phyloP scores from a whole-genome alignment of 2,888 invertebrate genomes.

The Anagyrus pseudococci region DNA sequence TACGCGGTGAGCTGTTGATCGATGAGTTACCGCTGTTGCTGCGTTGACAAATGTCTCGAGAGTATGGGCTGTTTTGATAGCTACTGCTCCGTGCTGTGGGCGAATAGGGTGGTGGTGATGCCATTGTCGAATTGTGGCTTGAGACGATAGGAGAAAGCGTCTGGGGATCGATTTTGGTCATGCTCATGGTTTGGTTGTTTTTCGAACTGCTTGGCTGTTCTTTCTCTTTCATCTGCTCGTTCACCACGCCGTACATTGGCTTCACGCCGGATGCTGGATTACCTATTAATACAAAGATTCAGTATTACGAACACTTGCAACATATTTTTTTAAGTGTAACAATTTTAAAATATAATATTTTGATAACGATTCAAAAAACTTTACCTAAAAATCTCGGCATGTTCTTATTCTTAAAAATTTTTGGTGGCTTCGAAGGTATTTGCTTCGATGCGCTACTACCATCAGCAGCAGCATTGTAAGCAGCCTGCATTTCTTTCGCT shows the following conservation, averaged over 20 bases:
- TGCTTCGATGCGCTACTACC: constrained; percentile 45
- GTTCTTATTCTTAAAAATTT: constrained; percentile 68
- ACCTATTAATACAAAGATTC: constrained; percentile 6
- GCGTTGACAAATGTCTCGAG: constrained; percentile 52
- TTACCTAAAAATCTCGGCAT: constrained; percentile 64
- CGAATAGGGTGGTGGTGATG: constrained; percentile 56
- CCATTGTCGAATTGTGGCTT: constrained; percentile 51
- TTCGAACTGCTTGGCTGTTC: constrained; percentile 40
- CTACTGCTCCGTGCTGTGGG: constrained; percentile 52
- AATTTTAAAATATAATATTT: not conserved
- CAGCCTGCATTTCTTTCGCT: constrained; percentile 51
- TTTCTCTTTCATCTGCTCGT: constrained; percentile 50
- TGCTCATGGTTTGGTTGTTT: constrained; percentile 45
- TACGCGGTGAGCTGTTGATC: constrained; percentile 51
- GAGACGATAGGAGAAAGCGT: constrained; percentile 65
- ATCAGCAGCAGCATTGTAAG: constrained; percentile 42
- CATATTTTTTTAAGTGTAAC: no score
- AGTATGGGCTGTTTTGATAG: constrained; percentile 52
- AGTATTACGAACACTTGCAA: not conserved
- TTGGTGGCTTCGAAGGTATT: constrained; percentile 62
- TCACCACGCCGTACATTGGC: constrained; percentile 66
- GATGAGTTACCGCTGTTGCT: constrained; percentile 49
- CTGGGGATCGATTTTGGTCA: constrained; percentile 68
- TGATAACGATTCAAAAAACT: not conserved
- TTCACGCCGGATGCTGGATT: constrained; percentile 70